phyloP scores from a whole-genome alignment of 2,113 vertebrate genomes.

The Pungitius pungitius region DNA sequence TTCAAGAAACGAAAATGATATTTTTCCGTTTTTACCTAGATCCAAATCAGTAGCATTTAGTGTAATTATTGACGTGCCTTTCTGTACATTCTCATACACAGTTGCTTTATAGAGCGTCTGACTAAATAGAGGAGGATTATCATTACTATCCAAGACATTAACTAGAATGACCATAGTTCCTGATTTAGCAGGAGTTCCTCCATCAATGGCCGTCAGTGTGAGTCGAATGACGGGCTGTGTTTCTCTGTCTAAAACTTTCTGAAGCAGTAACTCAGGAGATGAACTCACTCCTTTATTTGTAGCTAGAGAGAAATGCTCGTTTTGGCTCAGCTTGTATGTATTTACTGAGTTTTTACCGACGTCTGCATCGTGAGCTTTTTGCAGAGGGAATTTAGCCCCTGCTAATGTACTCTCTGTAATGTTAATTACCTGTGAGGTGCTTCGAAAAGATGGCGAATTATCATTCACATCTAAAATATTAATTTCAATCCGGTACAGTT shows the following conservation, averaged over 20 bases:
- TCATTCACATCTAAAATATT: conserved; percentile 70
- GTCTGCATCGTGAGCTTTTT: conserved; percentile 60
- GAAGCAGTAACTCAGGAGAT: conserved; percentile 83
- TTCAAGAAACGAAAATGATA: conserved; percentile 83
- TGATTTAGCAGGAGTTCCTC: conserved; percentile 81
- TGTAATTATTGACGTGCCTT: conserved; percentile 78
- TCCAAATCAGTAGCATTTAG: conserved; percentile 89
- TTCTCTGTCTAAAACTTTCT: conserved; percentile 85
- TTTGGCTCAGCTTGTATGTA: conserved; percentile 68
- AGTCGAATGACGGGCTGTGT: conserved; percentile 79
- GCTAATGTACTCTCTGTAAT: conserved; percentile 66
- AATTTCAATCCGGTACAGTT: conserved; percentile 71
- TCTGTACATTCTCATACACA: conserved; percentile 80
- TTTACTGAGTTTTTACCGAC: conserved; percentile 72
- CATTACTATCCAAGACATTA: conserved; percentile 85
- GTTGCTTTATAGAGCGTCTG: conserved; percentile 78
- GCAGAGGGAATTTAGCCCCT: conserved; percentile 64
- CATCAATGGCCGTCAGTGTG: conserved; percentile 84
- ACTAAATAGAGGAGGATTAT: conserved; percentile 87
- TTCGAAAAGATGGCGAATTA: conserved; percentile 65
- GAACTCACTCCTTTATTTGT: conserved; percentile 66
- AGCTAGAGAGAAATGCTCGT: conserved; percentile 70
- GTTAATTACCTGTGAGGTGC: conserved; percentile 39
- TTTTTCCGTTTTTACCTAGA: conserved; percentile 84
- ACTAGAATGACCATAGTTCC: conserved; percentile 82